Conservation (phyloP, 2,797 vertebrate species). For the Mycteria americana region DNA sequence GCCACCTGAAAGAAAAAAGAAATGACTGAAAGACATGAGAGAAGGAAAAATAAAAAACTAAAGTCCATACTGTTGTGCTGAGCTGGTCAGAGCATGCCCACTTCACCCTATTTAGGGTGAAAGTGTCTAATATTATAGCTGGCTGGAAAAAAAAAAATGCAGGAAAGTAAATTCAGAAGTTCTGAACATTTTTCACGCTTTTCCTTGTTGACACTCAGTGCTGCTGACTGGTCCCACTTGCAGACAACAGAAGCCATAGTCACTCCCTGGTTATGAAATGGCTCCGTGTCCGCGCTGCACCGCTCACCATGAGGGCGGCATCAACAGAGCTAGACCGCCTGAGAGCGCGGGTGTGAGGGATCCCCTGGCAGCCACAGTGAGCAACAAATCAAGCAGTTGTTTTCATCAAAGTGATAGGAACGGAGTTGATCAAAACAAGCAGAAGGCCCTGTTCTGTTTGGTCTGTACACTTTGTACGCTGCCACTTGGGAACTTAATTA, state of each 20-base stretch:
- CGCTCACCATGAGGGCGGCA: fast-evolving
- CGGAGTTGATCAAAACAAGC: conserved; percentile 44
- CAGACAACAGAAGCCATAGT: neutral
- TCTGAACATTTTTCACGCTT: neutral
- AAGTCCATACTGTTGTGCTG: neutral
- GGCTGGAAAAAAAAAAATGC: neutral
- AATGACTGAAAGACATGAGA: neutral
- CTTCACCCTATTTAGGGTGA: neutral
- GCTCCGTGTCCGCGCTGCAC: fast-evolving
- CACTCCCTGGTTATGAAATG: neutral
- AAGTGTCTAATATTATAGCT: neutral
- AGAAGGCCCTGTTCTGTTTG: conserved; percentile 37
- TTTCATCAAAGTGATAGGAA: conserved; percentile 27
- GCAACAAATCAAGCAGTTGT: neutral
- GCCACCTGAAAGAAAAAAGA: neutral
- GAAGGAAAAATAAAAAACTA: neutral
- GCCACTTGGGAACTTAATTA: conserved; percentile 58
- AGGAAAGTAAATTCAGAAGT: neutral
- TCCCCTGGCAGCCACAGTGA: neutral
- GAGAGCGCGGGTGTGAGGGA: neutral
- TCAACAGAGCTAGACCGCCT: fast-evolving
- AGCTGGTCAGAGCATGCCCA: neutral
- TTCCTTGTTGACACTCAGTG: neutral
- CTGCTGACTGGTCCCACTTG: neutral
- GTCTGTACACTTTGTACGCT: conserved; percentile 24